Base-by-base conservation (phyloP, 37 sponge, comb jelly and placozoan species). In the Aplysina aerophoba region DNA sequence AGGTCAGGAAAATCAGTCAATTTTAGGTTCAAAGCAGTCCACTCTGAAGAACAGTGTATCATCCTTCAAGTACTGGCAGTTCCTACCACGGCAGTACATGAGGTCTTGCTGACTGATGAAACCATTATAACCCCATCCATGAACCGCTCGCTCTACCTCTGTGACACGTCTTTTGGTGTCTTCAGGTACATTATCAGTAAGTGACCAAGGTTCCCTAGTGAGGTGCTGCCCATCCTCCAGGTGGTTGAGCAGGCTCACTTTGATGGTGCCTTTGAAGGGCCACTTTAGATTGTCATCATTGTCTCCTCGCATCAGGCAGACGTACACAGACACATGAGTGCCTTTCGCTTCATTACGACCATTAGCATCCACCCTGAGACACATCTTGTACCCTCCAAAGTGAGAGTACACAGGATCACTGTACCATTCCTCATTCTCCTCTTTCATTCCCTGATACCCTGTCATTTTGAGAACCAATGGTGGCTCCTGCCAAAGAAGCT, bases 231-330 rank as follows among this genome's bases (percentile, higher is more conserved):
- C 31, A 25, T 89, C 89, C 0, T 24, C 55, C 3, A 89, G 55
- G 37, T 84, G 85, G 85, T 89, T 89, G 64, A 84, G 80, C 0
- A 89, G 80, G 80, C 59, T 84, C 4, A 89, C 54, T 33, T 81
- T 84, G 39, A 89, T 69, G 50, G 65, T 85, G 27, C 80, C 89
- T 38, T 40, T 59, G 38, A 89, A 74, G 8, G 89, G 89, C 89
- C 84, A 89, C n/a, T 79, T 60, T 33, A 89, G 71, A 1, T 28
- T 1, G 31, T 79, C 80, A 38, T 89, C 89, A 69, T 38, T 57
- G 55, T 89, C 59, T 44, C 89, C 89, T 27, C 41, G 24, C 89
- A 89, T 84, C 24, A 89, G 67, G 30, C 50, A 54, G 1, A 55
- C 80, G 30, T 39, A 79, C 25, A 84, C 89, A 13, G 89, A 84